Evolutionary conservation across 2,888 invertebrate species (phyloP), one percentile per base, ranked within the genome.

Genomic region (Argyresthia albistria): DNA sequence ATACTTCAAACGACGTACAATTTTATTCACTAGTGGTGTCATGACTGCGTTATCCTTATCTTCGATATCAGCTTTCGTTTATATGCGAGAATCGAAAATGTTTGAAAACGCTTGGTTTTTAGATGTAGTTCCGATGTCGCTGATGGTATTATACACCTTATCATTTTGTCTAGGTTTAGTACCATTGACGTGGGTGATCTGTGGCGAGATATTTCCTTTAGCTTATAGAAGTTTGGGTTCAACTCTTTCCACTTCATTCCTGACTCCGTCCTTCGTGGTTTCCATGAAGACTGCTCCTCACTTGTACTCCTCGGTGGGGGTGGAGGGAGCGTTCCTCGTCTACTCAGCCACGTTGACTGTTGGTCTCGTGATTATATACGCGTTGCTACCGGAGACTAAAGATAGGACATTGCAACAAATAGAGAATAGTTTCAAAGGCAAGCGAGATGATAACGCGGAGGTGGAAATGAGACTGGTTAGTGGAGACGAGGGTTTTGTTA

Each of bases 281-380:
- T 86, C 86, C 0, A 87, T 87, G 86, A 87, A 87, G 59, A 81
- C 86, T n/a, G 87, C 86, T 0, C 86, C 86, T 8, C 72, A 86
- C 67, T 63, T 87, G 15, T 87, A 79, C 54, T 73, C 81, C 0
- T 77, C 86, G 1, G 73, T 87, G 0, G 86, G 86, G 0, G 84
- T 87, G 0, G 73, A 87, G 63, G 86, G 86, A 2, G 82, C 86
- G 0, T 87, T 83, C 56, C 59, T 86, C 58, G 81, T 86, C 7
- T 87, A 87, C 57, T 80, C 86, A 10, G 76, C 69, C 1, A 70
- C 65, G 12, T 67, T 87, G 52, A 71, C 72, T 11, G 69, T 83
- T 16, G 80, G 83, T 58, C 63, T 87, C 46, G 54, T 61, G 49
- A 50, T 86, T 49, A 78, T 87, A 60, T 87, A 80, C 53, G 59